Base-by-base conservation (phyloP, 2,888 invertebrate species). In the Trissonchulus latispiculum region DNA sequence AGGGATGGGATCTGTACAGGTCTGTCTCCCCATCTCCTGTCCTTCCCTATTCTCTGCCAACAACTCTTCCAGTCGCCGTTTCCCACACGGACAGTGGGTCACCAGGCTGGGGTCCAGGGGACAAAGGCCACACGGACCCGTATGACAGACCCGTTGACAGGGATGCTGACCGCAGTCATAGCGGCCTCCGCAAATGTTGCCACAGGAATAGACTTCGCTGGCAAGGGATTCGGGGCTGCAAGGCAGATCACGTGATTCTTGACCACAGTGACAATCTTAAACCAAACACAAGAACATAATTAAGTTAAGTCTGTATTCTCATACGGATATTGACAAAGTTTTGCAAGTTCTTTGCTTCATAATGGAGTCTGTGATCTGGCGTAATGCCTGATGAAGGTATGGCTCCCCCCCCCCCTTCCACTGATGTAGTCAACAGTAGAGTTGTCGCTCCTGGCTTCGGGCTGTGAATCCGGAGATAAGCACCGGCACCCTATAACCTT, bases 1-100 rank as follows among this genome's bases (percentile, higher is more conserved):
- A 0, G 92, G 91, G 77, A 95, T 88, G 0, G 90, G 89, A 83
- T 94, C 93, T 2, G 89, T 85, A 83, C 94, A 95, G 8, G 87
- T 87, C 70, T 85, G 86, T 75, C 93, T 87, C 31, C 36, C 29
- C 2, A 74, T 76, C n/a, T n/a, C n/a, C n/a, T n/a, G n/a, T n/a
- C n/a, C n/a, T n/a, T n/a, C n/a, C n/a, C n/a, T n/a, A n/a, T n/a
- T n/a, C 28, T 77, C 70, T 32, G 76, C 76, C 29, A 18, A 18
- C 18, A 82, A 70, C 23, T 78, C 76, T 1, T 75, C 66, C 31
- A 89, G 83, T 0, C 85, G 82, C 59, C 87, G 88, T 83, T 90
- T 89, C 0, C 91, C 91, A 82, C 93, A 93, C 0, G 90, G 90
- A 80, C 93, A 93, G 61, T 87, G 87, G 2, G 86, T 87, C 15